Percentiles rank a stretch among this genome's conserved stretches.
Conservation (phyloP, 2,113 vertebrate species). For the Puntigrus tetrazona region DNA sequence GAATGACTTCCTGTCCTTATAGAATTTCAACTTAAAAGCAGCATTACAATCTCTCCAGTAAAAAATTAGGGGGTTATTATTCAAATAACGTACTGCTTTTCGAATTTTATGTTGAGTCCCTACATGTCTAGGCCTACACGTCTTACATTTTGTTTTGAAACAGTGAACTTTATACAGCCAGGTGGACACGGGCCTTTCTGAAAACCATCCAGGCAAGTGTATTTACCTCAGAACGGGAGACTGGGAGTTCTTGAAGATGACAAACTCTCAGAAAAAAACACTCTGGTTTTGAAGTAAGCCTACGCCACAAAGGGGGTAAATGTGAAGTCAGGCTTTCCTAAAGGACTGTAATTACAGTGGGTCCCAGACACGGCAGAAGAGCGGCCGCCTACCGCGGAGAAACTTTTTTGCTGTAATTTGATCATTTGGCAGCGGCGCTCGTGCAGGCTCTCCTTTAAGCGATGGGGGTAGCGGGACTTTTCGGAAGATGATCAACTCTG, state of each 20-base stretch:
- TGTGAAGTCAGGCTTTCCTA: neutral
- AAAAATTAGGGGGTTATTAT: neutral
- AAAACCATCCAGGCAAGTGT: neutral
- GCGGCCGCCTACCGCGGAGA: conserved; percentile 59
- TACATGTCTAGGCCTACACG: neutral
- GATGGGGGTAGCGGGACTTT: conserved; percentile 43
- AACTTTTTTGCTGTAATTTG: conserved; percentile 62
- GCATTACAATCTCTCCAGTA: neutral
- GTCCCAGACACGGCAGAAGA: conserved; percentile 2
- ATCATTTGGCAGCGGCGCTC: conserved; percentile 59
- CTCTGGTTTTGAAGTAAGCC: neutral
- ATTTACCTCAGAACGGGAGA: neutral
- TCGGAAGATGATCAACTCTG: conserved; percentile 46
- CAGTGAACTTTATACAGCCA: neutral
- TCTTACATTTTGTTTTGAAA: neutral
- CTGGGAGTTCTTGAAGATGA: neutral
- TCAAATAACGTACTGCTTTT: neutral
- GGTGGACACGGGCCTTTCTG: neutral
- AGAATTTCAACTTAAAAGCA: too few species aligned
- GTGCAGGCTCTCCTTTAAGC: conserved; percentile 61
- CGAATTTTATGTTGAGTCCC: neutral
- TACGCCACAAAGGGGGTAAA: neutral
- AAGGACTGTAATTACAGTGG: conserved; percentile 12
- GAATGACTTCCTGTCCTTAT: neutral
- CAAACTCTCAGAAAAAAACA: neutral